Evolutionary conservation across 2,797 vertebrate species (phyloP).

Genomic region (Poecilia velifera): DNA sequence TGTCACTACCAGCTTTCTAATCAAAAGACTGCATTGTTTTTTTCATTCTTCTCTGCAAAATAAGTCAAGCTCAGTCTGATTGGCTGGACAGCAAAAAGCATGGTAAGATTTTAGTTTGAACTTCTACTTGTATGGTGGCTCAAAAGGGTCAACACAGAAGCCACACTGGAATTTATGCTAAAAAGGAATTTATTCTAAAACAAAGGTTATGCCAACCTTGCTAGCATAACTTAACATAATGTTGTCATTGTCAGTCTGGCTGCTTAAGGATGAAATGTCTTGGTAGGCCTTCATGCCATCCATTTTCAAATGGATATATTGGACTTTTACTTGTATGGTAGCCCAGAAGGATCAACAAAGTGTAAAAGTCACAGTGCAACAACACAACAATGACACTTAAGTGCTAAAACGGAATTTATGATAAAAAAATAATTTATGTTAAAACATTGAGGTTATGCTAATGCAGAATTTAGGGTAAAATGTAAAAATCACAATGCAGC

Average conservation of each 20-base stretch:
- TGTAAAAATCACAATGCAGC: not conserved
- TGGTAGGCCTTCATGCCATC: not conserved
- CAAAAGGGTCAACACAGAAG: not conserved
- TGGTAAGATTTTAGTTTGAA: too few relatives aligned
- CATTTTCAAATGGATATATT: not conserved
- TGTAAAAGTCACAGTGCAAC: too few relatives aligned
- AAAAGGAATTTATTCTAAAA: too few relatives aligned
- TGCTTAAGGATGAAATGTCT: not conserved
- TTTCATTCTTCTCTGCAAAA: not conserved
- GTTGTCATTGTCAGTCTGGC: not conserved
- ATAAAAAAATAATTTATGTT: not conserved
- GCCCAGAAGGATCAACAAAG: not conserved
- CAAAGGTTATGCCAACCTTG: not conserved
- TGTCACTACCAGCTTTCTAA: not conserved
- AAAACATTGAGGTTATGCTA: not conserved
- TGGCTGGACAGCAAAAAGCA: not conserved
- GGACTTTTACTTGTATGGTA: not conserved
- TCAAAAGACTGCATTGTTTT: not conserved
- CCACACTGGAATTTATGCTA: too few relatives aligned
- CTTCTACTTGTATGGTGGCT: not conserved
- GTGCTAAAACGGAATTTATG: too few relatives aligned
- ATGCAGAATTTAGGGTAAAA: not conserved
- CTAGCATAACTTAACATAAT: not conserved
- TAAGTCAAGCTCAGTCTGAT: not conserved
- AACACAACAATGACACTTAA: too few relatives aligned